Conservation (phyloP, 1,140 invertebrate species). For the Microplitis demolitor region DNA sequence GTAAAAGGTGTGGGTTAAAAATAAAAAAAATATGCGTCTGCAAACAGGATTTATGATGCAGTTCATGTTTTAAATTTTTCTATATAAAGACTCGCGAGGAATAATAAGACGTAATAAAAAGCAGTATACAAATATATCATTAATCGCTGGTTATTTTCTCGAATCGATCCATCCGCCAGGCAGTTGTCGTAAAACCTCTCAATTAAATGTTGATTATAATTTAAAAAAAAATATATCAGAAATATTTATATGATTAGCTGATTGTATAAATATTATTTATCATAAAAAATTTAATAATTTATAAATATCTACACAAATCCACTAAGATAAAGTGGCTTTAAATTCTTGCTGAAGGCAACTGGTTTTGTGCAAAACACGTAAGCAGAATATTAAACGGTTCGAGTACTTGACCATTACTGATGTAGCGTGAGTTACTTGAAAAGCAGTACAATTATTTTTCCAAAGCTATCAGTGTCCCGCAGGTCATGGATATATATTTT, state of each 20-base stretch:
- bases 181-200: too few relatives aligned
- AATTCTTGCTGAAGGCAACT: background rate
- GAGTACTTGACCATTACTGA: background rate
- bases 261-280: background rate
- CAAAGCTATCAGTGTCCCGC: background rate
- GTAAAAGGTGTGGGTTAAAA: too few relatives aligned
- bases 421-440: background rate
- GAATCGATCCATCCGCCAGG: too few relatives aligned
- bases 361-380: slow-evolving; percentile 9
- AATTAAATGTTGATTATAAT: too few relatives aligned
- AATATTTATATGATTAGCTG: background rate
- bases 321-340: background rate
- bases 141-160: too few relatives aligned
- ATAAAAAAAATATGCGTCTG: too few relatives aligned
- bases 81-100: too few relatives aligned
- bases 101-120: too few relatives aligned
- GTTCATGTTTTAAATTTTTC: too few relatives aligned
- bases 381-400: slow-evolving; percentile 1
- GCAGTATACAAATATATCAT: too few relatives aligned
- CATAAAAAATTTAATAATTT: background rate
- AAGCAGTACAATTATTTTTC: background rate
- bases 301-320: background rate
- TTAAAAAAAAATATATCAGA: too few relatives aligned
- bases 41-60: too few relatives aligned
- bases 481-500: background rate